These are phyloP conservation scores for Coccyzus lansbergi DNA, from an alignment of 2,797 vertebrate genomes.

Conservation along the genomic window DNA sequence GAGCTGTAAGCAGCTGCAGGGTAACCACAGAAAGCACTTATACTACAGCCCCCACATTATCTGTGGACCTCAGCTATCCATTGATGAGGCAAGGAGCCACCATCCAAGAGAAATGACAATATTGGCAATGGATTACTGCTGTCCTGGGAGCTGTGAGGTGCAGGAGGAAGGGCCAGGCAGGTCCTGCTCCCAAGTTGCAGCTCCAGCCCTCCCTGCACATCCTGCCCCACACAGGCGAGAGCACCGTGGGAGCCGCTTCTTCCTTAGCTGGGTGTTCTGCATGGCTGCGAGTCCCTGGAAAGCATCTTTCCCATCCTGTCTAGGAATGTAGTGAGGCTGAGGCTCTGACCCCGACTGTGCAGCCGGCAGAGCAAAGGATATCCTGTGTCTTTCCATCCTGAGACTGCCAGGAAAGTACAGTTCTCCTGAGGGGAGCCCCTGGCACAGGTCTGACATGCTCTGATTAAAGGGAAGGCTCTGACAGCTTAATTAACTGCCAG, in stretches of 20 bases:
- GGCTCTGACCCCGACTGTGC: neutral
- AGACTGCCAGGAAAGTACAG: neutral
- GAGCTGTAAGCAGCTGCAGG: neutral
- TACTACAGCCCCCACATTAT: neutral
- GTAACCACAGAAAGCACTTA: neutral
- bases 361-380: neutral
- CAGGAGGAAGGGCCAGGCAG: neutral
- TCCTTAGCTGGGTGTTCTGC: neutral
- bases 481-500: neutral
- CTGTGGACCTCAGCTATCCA: neutral
- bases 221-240: neutral
- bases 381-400: neutral
- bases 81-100: neutral
- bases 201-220: fast-evolving
- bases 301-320: neutral
- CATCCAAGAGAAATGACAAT: neutral
- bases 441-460: neutral
- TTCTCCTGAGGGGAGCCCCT: neutral
- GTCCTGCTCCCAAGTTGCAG: neutral
- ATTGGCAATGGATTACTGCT: neutral
- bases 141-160: neutral
- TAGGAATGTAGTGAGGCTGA: fast-evolving
- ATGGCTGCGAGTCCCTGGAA: neutral
- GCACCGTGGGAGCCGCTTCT: neutral
- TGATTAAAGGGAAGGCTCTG: neutral